A percentile compares a stretch with the other conserved stretches of the same genome.
These are phyloP conservation scores for Caerostris darwini DNA, from an alignment of 1,140 invertebrate genomes.

Conservation along the genomic window DNA sequence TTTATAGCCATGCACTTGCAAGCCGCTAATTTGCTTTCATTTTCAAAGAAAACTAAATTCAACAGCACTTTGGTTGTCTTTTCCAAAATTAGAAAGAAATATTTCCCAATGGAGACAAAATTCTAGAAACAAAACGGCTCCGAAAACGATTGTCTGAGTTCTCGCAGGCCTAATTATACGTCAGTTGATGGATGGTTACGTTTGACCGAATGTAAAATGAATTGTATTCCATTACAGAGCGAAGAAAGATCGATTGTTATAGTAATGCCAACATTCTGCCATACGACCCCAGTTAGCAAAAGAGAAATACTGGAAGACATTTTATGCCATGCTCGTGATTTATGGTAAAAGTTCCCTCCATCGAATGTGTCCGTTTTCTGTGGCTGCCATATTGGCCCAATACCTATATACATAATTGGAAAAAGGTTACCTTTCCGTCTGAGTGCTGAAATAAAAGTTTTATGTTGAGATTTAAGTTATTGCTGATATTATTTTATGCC, in stretches of 20 bases:
- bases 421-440: not conserved
- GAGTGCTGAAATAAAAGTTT: not conserved
- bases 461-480: not conserved
- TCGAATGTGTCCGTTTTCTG: not conserved
- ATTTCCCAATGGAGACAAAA: not conserved
- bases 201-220: slow-evolving; percentile 28
- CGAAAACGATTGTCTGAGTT: not conserved
- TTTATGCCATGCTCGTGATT: slow-evolving; percentile 23
- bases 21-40: too few relatives aligned
- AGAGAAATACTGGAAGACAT: not conserved
- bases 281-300: slow-evolving; percentile 3
- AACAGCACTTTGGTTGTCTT: not conserved
- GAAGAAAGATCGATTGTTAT: slow-evolving; percentile 44
- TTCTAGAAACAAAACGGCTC: not conserved
- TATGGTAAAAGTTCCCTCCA: not conserved
- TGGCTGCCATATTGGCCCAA: not conserved
- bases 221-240: not conserved
- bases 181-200: slow-evolving; percentile 29
- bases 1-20: too few relatives aligned
- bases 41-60: too few relatives aligned
- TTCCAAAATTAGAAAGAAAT: slow-evolving; percentile 21
- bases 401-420: slow-evolving; percentile 23
- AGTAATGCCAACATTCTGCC: slow-evolving; percentile 26
- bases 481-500: not conserved
- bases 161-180: slow-evolving; percentile 11